A percentile compares a stretch with the other conserved stretches of the same genome.
Conservation (phyloP, 2,888 invertebrate genomes). For the Nomada flava region DNA sequence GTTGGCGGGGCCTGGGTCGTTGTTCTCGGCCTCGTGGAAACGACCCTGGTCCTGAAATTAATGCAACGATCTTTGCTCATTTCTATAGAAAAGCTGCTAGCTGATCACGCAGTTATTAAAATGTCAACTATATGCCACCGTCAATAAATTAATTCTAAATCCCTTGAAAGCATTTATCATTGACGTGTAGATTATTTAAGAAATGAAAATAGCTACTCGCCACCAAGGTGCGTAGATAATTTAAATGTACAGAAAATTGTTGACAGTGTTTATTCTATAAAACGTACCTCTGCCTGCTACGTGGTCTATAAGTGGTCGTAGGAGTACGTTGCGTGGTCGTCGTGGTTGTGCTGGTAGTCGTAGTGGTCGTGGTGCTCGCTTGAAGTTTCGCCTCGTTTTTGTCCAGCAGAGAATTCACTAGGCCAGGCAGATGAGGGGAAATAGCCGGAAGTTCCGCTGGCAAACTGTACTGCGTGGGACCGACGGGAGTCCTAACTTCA, state of each 20-base stretch:
- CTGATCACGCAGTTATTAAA: too few relatives aligned
- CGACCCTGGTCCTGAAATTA: constrained; percentile 43
- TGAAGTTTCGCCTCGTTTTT: constrained; percentile 67
- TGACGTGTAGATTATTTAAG: too few relatives aligned
- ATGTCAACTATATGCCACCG: too few relatives aligned
- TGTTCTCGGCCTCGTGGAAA: constrained; percentile 67
- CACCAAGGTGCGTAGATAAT: too few relatives aligned
- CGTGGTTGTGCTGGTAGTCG: constrained; percentile 68
- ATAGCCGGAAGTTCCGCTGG: constrained; percentile 86
- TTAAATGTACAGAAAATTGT: too few relatives aligned
- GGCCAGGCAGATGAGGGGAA: constrained; percentile 86
- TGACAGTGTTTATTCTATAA: neutral
- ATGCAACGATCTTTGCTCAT: neutral
- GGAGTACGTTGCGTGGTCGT: constrained; percentile 70
- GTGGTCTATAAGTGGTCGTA: constrained; percentile 76
- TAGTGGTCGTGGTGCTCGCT: constrained; percentile 70
- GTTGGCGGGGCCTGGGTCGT: constrained; percentile 72
- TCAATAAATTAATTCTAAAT: too few relatives aligned
- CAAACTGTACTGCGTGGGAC: constrained; percentile 85
- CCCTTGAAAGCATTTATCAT: too few relatives aligned
- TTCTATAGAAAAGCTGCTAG: too few relatives aligned
- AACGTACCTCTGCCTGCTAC: constrained; percentile 75
- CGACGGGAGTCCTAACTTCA: constrained; percentile 63
- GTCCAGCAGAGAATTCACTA: constrained; percentile 87
- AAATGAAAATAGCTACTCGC: too few relatives aligned